Evolutionary conservation across 2,797 vertebrate genomes (phyloP).

Genomic region (Acipenser transmontanus): DNA sequence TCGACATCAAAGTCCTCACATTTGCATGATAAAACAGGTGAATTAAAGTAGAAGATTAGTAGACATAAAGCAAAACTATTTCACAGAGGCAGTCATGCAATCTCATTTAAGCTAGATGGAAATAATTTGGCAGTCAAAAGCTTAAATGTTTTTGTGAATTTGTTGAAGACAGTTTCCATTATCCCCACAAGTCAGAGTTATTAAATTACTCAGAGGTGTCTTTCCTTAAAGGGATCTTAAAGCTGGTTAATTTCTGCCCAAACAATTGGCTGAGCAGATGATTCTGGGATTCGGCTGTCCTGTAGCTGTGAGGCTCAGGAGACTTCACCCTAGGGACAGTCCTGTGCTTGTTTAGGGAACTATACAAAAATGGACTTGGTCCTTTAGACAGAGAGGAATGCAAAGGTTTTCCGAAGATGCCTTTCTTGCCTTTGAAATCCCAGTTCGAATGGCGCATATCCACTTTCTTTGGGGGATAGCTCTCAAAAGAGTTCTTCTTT

Average conservation of each 20-base stretch:
- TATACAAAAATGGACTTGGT: constrained; percentile 56
- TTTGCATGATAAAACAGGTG: constrained; percentile 71
- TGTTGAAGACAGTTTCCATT: constrained; percentile 52
- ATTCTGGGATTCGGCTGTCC: constrained; percentile 92
- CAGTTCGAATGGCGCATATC: constrained; percentile 61
- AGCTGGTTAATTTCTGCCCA: constrained; percentile 94
- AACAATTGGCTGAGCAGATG: constrained; percentile 95
- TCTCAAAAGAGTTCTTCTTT: constrained; percentile 61
- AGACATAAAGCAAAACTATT: constrained; percentile 76
- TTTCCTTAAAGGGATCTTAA: constrained; percentile 97
- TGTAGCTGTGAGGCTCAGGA: constrained; percentile 63
- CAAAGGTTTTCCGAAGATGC: constrained; percentile 59
- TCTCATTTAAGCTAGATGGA: constrained; percentile 70
- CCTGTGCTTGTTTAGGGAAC: constrained; percentile 66
- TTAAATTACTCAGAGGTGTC: constrained; percentile 83
- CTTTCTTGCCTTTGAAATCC: constrained; percentile 72
- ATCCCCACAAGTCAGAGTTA: constrained; percentile 53
- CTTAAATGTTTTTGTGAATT: constrained; percentile 51
- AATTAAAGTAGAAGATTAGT: constrained; percentile 65
- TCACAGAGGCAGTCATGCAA: constrained; percentile 84
- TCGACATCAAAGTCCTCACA: constrained; percentile 67
- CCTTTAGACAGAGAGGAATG: constrained; percentile 71
- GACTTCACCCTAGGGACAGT: constrained; percentile 62
- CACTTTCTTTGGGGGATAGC: constrained; percentile 64
- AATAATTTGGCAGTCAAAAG: constrained; percentile 65